A percentile compares a stretch with the other conserved stretches of the same genome.
phyloP scores from a whole-genome alignment of 2,888 invertebrate species.

The Mantis religiosa region DNA sequence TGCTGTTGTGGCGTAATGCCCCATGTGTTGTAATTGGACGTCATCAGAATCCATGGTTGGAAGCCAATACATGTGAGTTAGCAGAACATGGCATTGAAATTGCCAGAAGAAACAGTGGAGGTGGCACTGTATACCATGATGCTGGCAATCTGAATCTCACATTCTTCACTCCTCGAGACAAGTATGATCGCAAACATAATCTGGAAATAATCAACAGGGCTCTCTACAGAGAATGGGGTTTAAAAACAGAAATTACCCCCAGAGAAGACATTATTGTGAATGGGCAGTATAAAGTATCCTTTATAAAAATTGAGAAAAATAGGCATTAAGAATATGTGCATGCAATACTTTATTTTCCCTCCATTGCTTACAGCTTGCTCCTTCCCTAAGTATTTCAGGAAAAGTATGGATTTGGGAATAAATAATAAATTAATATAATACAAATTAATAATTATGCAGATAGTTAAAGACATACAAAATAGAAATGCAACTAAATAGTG shows the following conservation, averaged over 20 bases:
- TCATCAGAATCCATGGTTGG: constrained; percentile 95
- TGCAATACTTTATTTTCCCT: not conserved
- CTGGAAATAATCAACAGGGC: constrained; percentile 80
- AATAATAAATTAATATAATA: too few relatives aligned
- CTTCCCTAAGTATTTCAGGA: not conserved
- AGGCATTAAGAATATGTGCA: too few relatives aligned
- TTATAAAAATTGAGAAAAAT: constrained; percentile 31
- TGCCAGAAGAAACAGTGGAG: constrained; percentile 88
- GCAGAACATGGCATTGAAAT: constrained; percentile 64
- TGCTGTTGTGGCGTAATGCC: constrained; percentile 89
- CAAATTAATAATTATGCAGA: too few relatives aligned
- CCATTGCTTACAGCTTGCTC: not conserved
- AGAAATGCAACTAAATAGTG: too few relatives aligned
- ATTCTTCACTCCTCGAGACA: constrained; percentile 79
- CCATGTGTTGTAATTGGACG: constrained; percentile 94
- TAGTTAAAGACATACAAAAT: too few relatives aligned
- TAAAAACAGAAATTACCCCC: constrained; percentile 70
- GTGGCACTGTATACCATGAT: constrained; percentile 97
- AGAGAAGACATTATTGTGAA: constrained; percentile 84
- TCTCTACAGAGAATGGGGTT: constrained; percentile 74
- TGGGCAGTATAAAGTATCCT: constrained; percentile 70
- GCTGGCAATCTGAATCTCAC: constrained; percentile 88
- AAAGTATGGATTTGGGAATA: not conserved
- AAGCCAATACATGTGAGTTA: constrained; percentile 72
- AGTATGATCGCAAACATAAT: constrained; percentile 84